phyloP scores from a whole-genome alignment of 1,140 invertebrate genomes.

The Lasioglossum albipes region DNA sequence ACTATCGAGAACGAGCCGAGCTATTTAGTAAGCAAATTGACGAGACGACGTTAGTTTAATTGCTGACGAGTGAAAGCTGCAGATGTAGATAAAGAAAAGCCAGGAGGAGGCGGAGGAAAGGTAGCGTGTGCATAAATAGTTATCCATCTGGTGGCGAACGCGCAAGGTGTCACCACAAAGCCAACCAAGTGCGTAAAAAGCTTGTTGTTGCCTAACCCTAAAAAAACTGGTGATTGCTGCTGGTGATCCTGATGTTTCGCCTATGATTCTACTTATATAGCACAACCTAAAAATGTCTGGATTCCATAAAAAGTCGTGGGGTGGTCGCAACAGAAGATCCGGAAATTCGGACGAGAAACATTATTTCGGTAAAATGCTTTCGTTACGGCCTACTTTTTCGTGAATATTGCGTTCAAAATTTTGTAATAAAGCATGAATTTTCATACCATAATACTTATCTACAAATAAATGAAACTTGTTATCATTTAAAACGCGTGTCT shows the following conservation, averaged over 20 bases:
- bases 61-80: background rate
- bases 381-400: background rate
- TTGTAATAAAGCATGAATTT: too few relatives aligned
- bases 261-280: background rate
- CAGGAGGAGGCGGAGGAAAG: too few relatives aligned
- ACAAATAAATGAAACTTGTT: too few relatives aligned
- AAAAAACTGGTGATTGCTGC: too few relatives aligned
- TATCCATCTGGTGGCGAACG: too few relatives aligned
- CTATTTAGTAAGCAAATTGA: background rate
- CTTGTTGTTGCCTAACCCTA: constrained; percentile 4
- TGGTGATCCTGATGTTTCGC: background rate
- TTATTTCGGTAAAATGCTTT: constrained; percentile 59
- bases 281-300: constrained; percentile 51
- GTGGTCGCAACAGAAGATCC: constrained; percentile 29
- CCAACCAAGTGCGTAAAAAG: background rate
- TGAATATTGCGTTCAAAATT: background rate
- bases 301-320: constrained; percentile 50
- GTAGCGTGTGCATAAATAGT: too few relatives aligned
- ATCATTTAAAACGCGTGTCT: too few relatives aligned
- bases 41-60: too few relatives aligned
- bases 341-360: constrained; percentile 51
- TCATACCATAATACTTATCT: too few relatives aligned
- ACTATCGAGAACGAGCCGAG: too few relatives aligned
- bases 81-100: too few relatives aligned
- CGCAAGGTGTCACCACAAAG: too few relatives aligned